These are phyloP conservation scores for Oxyteleia sp. DNA, from an alignment of 2,888 invertebrate genomes.

Conservation along the genomic window DNA sequence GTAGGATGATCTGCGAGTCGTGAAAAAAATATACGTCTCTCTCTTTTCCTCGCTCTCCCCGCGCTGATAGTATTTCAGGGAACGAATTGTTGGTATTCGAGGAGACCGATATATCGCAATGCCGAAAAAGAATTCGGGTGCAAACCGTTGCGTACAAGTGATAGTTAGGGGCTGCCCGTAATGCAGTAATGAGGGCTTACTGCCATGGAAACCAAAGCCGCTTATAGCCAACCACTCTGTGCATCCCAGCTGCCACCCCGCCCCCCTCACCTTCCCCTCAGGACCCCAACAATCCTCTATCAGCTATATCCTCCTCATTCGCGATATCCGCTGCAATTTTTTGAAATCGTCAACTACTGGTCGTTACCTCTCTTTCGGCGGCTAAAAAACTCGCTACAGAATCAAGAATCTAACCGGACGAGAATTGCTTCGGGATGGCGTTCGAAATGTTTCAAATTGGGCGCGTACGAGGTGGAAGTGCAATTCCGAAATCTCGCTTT, in stretches of 20 bases:
- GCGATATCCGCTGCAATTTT: slow-evolving; percentile 75
- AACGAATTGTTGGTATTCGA: slow-evolving; percentile 66
- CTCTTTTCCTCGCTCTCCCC: too few relatives aligned
- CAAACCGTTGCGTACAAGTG: slow-evolving; percentile 85
- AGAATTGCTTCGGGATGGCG: slow-evolving; percentile 27
- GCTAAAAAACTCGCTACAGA: slow-evolving; percentile 44
- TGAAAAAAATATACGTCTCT: slow-evolving; percentile 58
- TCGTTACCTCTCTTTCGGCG: slow-evolving; percentile 40
- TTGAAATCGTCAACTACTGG: slow-evolving; percentile 63
- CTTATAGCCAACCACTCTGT: slow-evolving; percentile 87
- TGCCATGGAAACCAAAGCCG: slow-evolving; percentile 88
- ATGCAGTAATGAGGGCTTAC: slow-evolving; percentile 88
- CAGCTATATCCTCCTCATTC: slow-evolving; percentile 81
- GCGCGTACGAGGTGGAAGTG: background rate
- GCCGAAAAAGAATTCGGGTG: slow-evolving; percentile 76
- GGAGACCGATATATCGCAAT: slow-evolving; percentile 67
- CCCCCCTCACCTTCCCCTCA: slow-evolving; percentile 54
- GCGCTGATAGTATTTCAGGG: slow-evolving; percentile 60
- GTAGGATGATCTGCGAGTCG: slow-evolving; percentile 66
- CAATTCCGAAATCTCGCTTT: slow-evolving; percentile 6
- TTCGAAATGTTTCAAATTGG: slow-evolving; percentile 28
- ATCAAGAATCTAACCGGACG: slow-evolving; percentile 41
- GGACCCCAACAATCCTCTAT: slow-evolving; percentile 76
- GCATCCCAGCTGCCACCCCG: slow-evolving; percentile 72
- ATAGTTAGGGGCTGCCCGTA: slow-evolving; percentile 87